Base-by-base conservation (phyloP, 2,113 vertebrate species). In the Nothoprocta pentlandii region DNA sequence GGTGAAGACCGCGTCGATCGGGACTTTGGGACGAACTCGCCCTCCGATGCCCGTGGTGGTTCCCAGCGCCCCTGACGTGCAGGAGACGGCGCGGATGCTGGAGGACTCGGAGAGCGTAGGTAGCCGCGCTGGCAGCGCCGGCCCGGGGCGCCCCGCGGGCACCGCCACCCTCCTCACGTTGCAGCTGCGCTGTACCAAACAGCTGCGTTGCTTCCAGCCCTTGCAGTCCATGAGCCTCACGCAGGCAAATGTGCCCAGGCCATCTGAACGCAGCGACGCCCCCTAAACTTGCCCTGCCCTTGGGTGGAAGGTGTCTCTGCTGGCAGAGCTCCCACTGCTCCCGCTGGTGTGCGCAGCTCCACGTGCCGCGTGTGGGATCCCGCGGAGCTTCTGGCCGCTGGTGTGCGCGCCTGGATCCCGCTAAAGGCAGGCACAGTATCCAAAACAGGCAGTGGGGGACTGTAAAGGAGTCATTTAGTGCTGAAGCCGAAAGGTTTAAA, bases 1-100 rank as follows among this genome's bases (percentile, higher is more conserved):
- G 1, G 99, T 99, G 94, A 99, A 99, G 98, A 99, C 99, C 5
- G 99, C 99, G 15, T 99, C 98, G 41, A 99, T 99, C 1, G 99
- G 99, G 86, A 99, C 99, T 2, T 84, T 99, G 78, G 99, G 99
- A 83, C 97, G 99, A 97, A 99, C 98, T 66, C 98, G 99, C 53
- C 98, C 98, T 16, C 99, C 99, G 12, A 98, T 99, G 98, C 97
- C 98, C 2, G 99, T 99, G 95, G 98, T 98, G 3, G 98, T 99
- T 56, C 99, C 99, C 97, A 99, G 98, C 32, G 99, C 99, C 74
- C 99, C 99, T 1, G 99, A 99, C 2, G 98, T 99, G 70, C 98
- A 98, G 59, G 99, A 99, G 97, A 99, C 98, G 94, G 98, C 98
- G 66, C 98, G 98, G 95, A 99, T 99, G 98, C 98, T 99, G 30